These are phyloP conservation scores for Coecobrya sp. DNA, from an alignment of 2,888 invertebrate genomes.

Conservation along the genomic window DNA sequence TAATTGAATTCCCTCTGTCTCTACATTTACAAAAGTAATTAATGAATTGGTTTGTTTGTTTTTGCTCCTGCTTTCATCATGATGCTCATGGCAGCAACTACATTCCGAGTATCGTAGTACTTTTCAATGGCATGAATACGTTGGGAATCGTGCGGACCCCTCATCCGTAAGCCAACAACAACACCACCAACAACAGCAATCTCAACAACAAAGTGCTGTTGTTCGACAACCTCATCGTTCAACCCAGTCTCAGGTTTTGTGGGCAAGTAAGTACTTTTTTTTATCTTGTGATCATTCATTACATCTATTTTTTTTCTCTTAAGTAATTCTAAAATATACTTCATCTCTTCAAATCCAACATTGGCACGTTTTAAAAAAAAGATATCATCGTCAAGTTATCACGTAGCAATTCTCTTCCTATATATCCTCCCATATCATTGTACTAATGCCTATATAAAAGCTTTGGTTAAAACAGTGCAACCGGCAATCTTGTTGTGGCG, in stretches of 20 bases:
- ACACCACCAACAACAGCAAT: slow-evolving; percentile 88
- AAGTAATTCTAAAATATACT: neutral
- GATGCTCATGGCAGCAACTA: slow-evolving; percentile 91
- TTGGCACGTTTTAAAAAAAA: neutral
- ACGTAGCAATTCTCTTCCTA: too few species aligned
- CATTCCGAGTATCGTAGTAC: slow-evolving; percentile 98
- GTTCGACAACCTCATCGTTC: slow-evolving; percentile 82
- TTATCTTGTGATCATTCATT: too few species aligned
- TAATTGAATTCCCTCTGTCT: too few species aligned
- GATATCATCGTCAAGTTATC: too few species aligned
- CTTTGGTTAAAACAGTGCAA: too few species aligned
- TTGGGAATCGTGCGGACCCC: slow-evolving; percentile 88
- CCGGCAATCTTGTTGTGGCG: slow-evolving; percentile 4
- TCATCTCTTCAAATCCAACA: neutral
- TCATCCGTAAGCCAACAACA: slow-evolving; percentile 90
- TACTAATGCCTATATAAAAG: too few species aligned
- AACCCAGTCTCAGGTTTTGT: slow-evolving; percentile 79
- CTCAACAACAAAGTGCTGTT: slow-evolving; percentile 82
- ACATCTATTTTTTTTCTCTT: neutral
- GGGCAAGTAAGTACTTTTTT: slow-evolving; percentile 83
- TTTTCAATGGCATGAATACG: slow-evolving; percentile 98
- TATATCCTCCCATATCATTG: too few species aligned
- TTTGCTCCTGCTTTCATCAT: neutral
- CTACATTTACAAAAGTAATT: neutral
- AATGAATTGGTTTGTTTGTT: slow-evolving; percentile 6